A percentile compares a stretch with the other conserved stretches of the same genome.
These are phyloP conservation scores for Puma concolor DNA, from an alignment of 2,113 vertebrate species.

Conservation along the genomic window DNA sequence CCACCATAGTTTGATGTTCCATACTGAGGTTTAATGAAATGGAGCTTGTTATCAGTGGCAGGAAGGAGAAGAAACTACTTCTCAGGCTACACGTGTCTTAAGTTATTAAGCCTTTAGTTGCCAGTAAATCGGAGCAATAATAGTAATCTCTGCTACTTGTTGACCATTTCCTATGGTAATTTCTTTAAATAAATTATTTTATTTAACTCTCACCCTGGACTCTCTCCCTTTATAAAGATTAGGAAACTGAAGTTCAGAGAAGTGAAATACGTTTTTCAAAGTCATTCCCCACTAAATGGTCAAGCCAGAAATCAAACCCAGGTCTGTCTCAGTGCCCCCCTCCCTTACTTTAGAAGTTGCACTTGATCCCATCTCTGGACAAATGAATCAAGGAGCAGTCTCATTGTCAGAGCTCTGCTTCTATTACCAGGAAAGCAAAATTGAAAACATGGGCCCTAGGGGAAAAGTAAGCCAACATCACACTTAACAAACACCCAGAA, in stretches of 20 bases:
- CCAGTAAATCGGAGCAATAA: background rate
- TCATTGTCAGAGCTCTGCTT: background rate
- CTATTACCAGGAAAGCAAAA: background rate
- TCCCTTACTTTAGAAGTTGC: background rate
- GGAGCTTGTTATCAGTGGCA: background rate
- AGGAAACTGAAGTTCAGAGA: background rate
- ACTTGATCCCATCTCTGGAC: background rate
- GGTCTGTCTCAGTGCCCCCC: background rate
- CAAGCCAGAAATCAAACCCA: background rate
- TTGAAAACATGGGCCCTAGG: background rate
- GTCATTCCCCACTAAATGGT: background rate
- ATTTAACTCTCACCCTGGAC: background rate
- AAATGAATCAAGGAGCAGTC: background rate
- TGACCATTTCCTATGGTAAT: background rate
- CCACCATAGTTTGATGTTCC: background rate
- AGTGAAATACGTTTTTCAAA: background rate
- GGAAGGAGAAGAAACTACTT: background rate
- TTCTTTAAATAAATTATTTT: background rate
- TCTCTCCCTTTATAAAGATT: background rate
- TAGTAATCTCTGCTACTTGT: background rate
- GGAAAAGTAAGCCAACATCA: background rate
- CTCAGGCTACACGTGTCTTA: background rate
- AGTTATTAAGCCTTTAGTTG: background rate
- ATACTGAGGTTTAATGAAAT: background rate
- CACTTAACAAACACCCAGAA: background rate